phyloP scores from a whole-genome alignment of 2,888 invertebrate genomes.

The Dinocampus coccinellae region DNA sequence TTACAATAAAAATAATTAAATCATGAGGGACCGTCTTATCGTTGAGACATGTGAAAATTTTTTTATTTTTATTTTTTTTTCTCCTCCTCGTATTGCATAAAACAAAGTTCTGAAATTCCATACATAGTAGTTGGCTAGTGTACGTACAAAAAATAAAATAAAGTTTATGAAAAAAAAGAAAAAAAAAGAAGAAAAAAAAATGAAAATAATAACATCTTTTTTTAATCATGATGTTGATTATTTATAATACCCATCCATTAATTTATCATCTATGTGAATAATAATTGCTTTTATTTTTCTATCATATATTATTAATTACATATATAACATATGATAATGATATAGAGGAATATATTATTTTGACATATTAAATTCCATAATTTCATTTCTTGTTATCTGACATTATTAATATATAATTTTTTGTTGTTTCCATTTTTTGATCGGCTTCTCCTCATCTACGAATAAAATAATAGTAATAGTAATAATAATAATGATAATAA shows the following conservation, averaged over 20 bases:
- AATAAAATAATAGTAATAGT: too few species aligned
- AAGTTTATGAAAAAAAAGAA: slow-evolving; percentile 68
- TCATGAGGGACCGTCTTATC: background rate
- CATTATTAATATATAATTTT: too few species aligned
- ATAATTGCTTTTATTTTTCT: slow-evolving; percentile 29
- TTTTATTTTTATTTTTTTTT: too few species aligned
- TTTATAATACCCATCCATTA: slow-evolving; percentile 12
- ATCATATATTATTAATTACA: slow-evolving; percentile 41
- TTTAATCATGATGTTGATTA: background rate
- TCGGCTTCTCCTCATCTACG: background rate
- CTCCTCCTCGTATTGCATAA: slow-evolving; percentile 45
- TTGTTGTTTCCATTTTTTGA: too few species aligned
- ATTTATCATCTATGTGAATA: background rate
- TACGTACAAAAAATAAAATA: slow-evolving; percentile 65
- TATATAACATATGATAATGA: slow-evolving; percentile 43
- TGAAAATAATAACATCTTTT: too few species aligned
- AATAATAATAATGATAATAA: background rate
- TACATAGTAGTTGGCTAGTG: slow-evolving; percentile 68
- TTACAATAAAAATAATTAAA: slow-evolving; percentile 8
- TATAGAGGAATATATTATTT: slow-evolving; percentile 54
- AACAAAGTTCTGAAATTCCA: slow-evolving; percentile 56
- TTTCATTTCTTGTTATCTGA: background rate
- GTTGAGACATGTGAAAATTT: slow-evolving; percentile 4
- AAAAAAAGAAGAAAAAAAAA: slow-evolving; percentile 49
- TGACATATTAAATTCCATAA: background rate